Evolutionary conservation across 2,113 vertebrate species (phyloP).

Genomic region (Phylloscopus trochiloides): DNA sequence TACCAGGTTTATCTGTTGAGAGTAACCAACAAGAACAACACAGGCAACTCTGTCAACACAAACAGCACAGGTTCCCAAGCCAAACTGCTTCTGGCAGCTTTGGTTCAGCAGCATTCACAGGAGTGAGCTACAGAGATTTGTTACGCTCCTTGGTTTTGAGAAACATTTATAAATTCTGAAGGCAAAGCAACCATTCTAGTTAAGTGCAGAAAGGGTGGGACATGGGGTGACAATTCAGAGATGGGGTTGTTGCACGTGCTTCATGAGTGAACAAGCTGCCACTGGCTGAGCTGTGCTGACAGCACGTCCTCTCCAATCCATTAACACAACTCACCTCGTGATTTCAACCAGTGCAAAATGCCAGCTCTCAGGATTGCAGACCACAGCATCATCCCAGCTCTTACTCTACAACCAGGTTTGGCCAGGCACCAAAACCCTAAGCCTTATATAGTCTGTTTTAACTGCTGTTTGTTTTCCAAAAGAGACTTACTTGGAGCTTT

Average conservation of each 20-base stretch:
- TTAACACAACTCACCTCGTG: background rate
- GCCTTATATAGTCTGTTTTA: background rate
- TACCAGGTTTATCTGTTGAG: background rate
- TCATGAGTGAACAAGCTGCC: rapidly evolving
- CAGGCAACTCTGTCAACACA: background rate
- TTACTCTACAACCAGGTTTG: background rate
- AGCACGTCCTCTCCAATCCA: background rate
- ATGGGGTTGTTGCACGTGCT: rapidly evolving
- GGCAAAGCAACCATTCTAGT: background rate
- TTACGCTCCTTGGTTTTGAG: rapidly evolving
- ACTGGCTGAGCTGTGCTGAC: background rate
- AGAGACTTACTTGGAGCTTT: slow-evolving; percentile 81
- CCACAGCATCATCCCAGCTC: background rate
- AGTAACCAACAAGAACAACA: background rate
- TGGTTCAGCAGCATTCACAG: background rate
- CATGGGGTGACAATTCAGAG: background rate
- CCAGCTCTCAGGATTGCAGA: background rate
- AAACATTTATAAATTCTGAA: background rate
- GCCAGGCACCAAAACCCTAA: background rate
- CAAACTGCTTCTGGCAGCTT: background rate
- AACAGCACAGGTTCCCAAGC: background rate
- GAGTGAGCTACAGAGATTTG: background rate
- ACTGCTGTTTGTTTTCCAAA: background rate
- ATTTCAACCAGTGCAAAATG: background rate
- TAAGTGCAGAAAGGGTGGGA: background rate